Evolutionary conservation across 2,888 invertebrate genomes (phyloP), one percentile per base, ranked within the genome.

Genomic region (Tupiocoris notatus): DNA sequence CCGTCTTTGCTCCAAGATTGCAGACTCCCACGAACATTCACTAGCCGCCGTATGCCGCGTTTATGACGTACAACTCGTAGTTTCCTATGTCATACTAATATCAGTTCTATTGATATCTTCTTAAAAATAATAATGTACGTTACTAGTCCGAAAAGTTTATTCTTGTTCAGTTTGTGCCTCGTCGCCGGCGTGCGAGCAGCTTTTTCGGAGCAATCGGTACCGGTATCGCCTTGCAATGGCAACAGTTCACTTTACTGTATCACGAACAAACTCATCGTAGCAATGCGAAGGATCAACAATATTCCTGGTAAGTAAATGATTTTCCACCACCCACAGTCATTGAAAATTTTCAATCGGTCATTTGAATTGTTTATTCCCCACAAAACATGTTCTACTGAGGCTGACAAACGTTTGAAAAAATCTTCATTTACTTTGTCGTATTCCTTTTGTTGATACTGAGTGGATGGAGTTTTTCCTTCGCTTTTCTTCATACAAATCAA

Each of bases 171-270:
- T 39, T 39, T 39, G 39, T 12, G 3, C 3, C 39, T 39, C 39
- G 39, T 39, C 39, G 39, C 39, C 39, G 12, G 6, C 39, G 39
- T 39, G 39, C 39, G 39, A 12, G 39, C 39, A 39, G 39, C 39
- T 39, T 7, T 12, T 39, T 39, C 39, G 39, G 12, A 3, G 39
- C 39, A 3, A 39, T 39, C 39, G 3, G 39, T 7, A 12, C 39
- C 39, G 3, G 39, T 39, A 3, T 39, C 39, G 16, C n/a, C 58
- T 9, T 78, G 78, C 58, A 21, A 64, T 18, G 77, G 68, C 57
- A 78, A 78, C 78, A 67, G 76, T 20, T 78, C 78, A n/a, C 68
- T 65, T 17, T 12, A 39, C 58, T 78, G 78, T 65, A 25, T 78
- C 56, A 56, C 25, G 22, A 12, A 25, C n/a, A 78, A 75, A 74